These are phyloP conservation scores for Muraenolepis orangiensis DNA, from an alignment of 2,797 vertebrate genomes.

Conservation along the genomic window DNA sequence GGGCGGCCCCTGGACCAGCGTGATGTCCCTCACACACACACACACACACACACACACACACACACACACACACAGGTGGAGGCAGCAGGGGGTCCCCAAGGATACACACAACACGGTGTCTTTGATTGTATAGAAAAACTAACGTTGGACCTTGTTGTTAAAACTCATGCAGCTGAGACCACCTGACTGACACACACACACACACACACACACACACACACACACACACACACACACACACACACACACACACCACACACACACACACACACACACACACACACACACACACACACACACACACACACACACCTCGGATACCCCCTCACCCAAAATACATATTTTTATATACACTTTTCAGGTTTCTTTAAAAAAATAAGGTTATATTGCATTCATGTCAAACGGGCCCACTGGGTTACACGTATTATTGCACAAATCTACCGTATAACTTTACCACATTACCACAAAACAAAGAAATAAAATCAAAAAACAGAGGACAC, in stretches of 20 bases:
- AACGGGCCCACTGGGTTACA: constrained; percentile 61
- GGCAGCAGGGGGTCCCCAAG: not conserved
- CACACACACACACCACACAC: not conserved
- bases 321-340: constrained; percentile 30
- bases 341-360: constrained; percentile 62
- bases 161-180: not conserved
- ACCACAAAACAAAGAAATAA: constrained; percentile 42
- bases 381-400: constrained; percentile 65
- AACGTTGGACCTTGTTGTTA: not conserved
- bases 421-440: constrained; percentile 75
- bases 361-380: constrained; percentile 74
- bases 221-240: not conserved
- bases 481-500: constrained; percentile 25
- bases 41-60: not conserved
- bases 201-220: not conserved
- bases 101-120: not conserved
- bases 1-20: not conserved
- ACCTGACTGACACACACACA: not conserved
- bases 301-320: constrained; percentile 1
- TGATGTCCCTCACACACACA: not conserved
- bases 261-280: not conserved
- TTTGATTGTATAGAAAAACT: not conserved
- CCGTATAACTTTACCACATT: constrained; percentile 57
- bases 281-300: constrained; percentile 1
- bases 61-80: not conserved